Percentiles rank a stretch among this genome's conserved stretches.
Conservation (phyloP, 2,888 invertebrate genomes). For the Tholera decimalis region DNA sequence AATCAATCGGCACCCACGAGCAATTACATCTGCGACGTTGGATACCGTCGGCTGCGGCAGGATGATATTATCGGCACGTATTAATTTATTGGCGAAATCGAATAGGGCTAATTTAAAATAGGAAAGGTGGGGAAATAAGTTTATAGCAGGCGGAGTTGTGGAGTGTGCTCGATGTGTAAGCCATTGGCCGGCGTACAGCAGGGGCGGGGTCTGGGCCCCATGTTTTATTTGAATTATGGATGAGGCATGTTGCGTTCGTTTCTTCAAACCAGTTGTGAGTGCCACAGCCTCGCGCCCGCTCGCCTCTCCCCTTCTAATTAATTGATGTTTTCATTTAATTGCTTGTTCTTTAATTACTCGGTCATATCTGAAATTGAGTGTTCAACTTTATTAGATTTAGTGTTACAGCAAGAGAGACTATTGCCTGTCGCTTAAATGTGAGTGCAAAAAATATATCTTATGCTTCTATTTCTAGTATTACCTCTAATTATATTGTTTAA, state of each 20-base stretch:
- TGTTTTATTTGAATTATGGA: slow-evolving; percentile 91
- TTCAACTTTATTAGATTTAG: slow-evolving; percentile 81
- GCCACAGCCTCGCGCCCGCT: slow-evolving; percentile 87
- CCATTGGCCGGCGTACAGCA: slow-evolving; percentile 88
- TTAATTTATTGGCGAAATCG: slow-evolving; percentile 86
- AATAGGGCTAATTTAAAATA: slow-evolving; percentile 86
- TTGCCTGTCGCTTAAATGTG: slow-evolving; percentile 47
- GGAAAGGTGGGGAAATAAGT: slow-evolving; percentile 85
- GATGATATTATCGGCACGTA: slow-evolving; percentile 84
- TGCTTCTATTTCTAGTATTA: slow-evolving; percentile 25
- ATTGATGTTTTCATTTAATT: slow-evolving; percentile 90
- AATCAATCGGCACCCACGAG: slow-evolving; percentile 83
- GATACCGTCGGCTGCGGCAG: slow-evolving; percentile 74
- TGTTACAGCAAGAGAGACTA: slow-evolving; percentile 66
- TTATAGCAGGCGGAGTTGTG: slow-evolving; percentile 87
- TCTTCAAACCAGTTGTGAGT: slow-evolving; percentile 89
- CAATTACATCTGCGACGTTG: slow-evolving; percentile 77
- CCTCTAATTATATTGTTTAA: slow-evolving; percentile 25
- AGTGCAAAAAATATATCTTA: slow-evolving; percentile 52
- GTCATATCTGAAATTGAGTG: slow-evolving; percentile 86
- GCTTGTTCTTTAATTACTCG: slow-evolving; percentile 87
- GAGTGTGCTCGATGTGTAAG: slow-evolving; percentile 79
- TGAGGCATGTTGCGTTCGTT: slow-evolving; percentile 84
- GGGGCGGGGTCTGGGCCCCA: slow-evolving; percentile 90
- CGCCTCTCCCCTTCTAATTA: slow-evolving; percentile 89